A percentile compares a stretch with the other conserved stretches of the same genome.
These are phyloP conservation scores for Metridium senile DNA, from an alignment of 92 coral and sea anemone genomes.

Conservation along the genomic window DNA sequence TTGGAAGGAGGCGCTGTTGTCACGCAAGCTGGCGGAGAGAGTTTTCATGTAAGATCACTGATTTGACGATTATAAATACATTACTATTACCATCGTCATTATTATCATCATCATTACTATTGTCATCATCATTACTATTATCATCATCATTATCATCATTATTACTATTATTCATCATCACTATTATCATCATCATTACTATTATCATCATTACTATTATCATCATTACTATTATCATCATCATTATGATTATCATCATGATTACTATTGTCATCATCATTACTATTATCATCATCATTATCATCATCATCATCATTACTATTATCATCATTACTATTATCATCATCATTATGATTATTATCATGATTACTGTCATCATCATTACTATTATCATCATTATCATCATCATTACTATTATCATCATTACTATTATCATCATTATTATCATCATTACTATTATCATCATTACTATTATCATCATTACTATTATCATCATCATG, in stretches of 20 bases:
- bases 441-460: neutral
- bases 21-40: slow-evolving; percentile 48
- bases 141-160: neutral
- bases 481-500: neutral
- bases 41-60: slow-evolving; percentile 6
- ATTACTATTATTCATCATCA: neutral
- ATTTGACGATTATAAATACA: too few species aligned
- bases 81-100: neutral
- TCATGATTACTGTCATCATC: neutral
- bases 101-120: neutral
- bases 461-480: neutral
- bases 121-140: neutral
- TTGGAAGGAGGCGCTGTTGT: slow-evolving; percentile 72
- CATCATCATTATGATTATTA: neutral
- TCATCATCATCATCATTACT: neutral
- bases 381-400: neutral
- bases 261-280: neutral
- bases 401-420: neutral
- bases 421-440: neutral
- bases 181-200: neutral
- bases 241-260: neutral
- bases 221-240: neutral
- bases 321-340: neutral
- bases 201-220: neutral
- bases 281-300: neutral